Evolutionary conservation across 2,888 invertebrate genomes (phyloP).

Genomic region (Morpho helenor): DNA sequence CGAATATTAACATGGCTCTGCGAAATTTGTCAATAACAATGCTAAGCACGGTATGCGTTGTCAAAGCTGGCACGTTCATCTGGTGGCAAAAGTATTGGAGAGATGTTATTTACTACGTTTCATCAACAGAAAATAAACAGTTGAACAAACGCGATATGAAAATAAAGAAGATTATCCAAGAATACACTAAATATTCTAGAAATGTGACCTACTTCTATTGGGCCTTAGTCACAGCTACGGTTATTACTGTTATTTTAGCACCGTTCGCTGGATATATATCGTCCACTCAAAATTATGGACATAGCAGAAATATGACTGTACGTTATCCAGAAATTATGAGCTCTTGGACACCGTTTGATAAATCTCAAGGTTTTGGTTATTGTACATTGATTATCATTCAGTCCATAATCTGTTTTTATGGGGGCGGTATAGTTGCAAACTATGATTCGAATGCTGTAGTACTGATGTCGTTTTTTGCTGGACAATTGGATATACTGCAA

Average conservation of each 20-base stretch:
- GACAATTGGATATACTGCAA: slow-evolving; percentile 55
- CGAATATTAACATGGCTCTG: slow-evolving; percentile 46
- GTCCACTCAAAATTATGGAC: slow-evolving; percentile 33
- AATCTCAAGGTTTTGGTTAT: slow-evolving; percentile 49
- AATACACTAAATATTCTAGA: slow-evolving; percentile 55
- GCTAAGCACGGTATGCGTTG: slow-evolving; percentile 55
- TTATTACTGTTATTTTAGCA: slow-evolving; percentile 50
- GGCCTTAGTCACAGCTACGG: slow-evolving; percentile 50
- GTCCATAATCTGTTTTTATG: slow-evolving; percentile 51
- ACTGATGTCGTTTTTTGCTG: slow-evolving; percentile 62
- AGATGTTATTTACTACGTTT: slow-evolving; percentile 44
- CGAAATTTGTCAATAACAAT: slow-evolving; percentile 57
- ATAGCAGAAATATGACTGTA: slow-evolving; percentile 39
- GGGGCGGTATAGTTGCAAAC: slow-evolving; percentile 58
- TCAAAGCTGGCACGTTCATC: slow-evolving; percentile 54
- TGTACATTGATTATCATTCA: slow-evolving; percentile 45
- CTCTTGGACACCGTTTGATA: slow-evolving; percentile 62
- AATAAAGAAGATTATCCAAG: slow-evolving; percentile 36
- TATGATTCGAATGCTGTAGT: slow-evolving; percentile 62
- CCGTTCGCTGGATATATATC: slow-evolving; percentile 47
- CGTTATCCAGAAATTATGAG: slow-evolving; percentile 64
- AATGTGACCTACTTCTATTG: slow-evolving; percentile 55
- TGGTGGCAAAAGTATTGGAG: slow-evolving; percentile 53
- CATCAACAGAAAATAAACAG: slow-evolving; percentile 45
- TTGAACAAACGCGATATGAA: slow-evolving; percentile 35